A percentile compares a stretch with the other conserved stretches of the same genome.
phyloP scores from a whole-genome alignment of 1,140 invertebrate species.

The Cyrtorhinus lividipennis region DNA sequence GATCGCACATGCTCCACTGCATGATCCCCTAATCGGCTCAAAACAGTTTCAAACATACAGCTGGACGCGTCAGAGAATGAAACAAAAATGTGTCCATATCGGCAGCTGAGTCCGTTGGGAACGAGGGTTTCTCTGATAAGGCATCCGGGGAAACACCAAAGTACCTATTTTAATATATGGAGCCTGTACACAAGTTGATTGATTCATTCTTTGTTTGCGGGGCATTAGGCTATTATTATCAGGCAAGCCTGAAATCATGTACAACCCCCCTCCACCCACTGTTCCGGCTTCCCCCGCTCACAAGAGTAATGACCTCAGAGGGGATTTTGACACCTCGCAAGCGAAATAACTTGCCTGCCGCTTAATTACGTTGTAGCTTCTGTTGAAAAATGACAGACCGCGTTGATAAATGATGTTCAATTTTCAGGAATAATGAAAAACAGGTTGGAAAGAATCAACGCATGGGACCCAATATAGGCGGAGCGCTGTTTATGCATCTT shows the following conservation, averaged over 20 bases:
- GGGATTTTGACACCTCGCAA: background rate
- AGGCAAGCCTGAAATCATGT: background rate
- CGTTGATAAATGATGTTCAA: background rate
- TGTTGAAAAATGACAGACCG: background rate
- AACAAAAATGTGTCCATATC: no score
- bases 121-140: no score
- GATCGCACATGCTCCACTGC: no score
- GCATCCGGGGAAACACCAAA: no score
- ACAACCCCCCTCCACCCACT: no score
- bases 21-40: no score
- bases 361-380: background rate
- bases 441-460: background rate
- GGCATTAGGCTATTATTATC: background rate
- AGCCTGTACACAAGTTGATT: background rate
- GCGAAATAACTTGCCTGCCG: background rate
- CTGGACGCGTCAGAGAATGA: no score
- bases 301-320: background rate
- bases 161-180: background rate
- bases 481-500: no score
- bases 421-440: background rate
- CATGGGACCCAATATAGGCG: background rate
- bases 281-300: background rate
- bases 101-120: no score
- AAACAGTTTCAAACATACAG: no score
- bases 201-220: background rate